Conservation (phyloP, 2,888 invertebrate species). For the Papilio demoleus region DNA sequence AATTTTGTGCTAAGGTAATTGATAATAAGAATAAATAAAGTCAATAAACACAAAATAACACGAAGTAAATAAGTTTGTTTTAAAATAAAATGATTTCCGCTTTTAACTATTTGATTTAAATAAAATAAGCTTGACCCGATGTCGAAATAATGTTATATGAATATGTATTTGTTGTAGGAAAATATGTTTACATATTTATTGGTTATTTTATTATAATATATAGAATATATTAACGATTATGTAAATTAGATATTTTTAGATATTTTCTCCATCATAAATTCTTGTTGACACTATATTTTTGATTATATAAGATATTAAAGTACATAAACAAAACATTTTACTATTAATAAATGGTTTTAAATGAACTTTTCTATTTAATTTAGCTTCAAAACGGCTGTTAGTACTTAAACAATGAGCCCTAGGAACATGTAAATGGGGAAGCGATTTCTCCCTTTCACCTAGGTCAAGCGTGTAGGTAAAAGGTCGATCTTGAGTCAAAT, state of each 20-base stretch:
- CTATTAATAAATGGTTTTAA: too few species aligned
- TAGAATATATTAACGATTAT: neutral
- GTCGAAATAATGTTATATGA: neutral
- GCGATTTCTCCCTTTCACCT: slow-evolving; percentile 12
- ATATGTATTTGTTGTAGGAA: neutral
- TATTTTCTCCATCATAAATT: neutral
- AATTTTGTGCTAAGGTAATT: too few species aligned
- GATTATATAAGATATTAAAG: slow-evolving; percentile 4
- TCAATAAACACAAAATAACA: too few species aligned
- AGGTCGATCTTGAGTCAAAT: neutral
- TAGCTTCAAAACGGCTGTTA: too few species aligned
- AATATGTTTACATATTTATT: slow-evolving; percentile 6
- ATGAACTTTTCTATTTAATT: too few species aligned
- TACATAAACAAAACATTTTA: too few species aligned
- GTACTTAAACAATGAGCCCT: too few species aligned
- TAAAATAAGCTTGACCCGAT: neutral
- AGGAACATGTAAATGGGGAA: neutral
- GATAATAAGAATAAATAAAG: too few species aligned
- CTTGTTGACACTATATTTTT: neutral
- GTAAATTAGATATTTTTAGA: neutral
- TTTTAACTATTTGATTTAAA: too few species aligned
- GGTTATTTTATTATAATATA: neutral
- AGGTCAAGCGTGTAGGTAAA: slow-evolving; percentile 8
- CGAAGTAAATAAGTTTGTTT: too few species aligned
- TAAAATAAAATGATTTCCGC: too few species aligned